These are phyloP conservation scores for Holothuria scabra DNA, from an alignment of 53 echinoderm and acorn worm genomes.

Conservation along the genomic window DNA sequence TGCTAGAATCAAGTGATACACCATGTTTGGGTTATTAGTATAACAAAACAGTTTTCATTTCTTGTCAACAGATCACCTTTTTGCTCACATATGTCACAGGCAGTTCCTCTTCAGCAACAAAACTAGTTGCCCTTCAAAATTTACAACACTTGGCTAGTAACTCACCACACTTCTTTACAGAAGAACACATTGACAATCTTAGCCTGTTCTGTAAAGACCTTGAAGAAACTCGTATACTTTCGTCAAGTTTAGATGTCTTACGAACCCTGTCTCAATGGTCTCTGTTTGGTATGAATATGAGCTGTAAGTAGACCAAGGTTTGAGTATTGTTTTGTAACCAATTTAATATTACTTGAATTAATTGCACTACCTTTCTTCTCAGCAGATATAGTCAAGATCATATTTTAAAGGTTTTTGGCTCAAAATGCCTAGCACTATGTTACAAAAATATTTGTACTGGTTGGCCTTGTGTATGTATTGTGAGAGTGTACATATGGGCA, in stretches of 20 bases:
- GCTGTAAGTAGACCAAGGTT: conserved; percentile 32
- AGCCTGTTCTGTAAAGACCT: conserved; percentile 68
- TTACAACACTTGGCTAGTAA: conserved; percentile 76
- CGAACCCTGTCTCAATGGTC: conserved; percentile 76
- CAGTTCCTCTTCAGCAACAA: conserved; percentile 71
- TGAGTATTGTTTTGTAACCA: conserved; percentile 28
- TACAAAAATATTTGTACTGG: too few species aligned
- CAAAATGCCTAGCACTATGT: too few species aligned
- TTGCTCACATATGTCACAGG: conserved; percentile 76
- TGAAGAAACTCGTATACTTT: conserved; percentile 58
- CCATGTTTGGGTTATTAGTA: too few species aligned
- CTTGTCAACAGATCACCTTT: conserved; percentile 66
- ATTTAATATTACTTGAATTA: too few species aligned
- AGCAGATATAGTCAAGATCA: too few species aligned
- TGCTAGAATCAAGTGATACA: too few species aligned
- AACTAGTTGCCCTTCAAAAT: conserved; percentile 69
- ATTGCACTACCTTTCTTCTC: too few species aligned
- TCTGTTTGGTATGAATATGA: conserved; percentile 61
- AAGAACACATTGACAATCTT: conserved; percentile 68
- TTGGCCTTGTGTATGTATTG: too few species aligned
- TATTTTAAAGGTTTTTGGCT: too few species aligned
- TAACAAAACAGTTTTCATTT: neutral
- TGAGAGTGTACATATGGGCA: too few species aligned
- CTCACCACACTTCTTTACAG: conserved; percentile 92
- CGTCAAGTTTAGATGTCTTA: conserved; percentile 70